These are phyloP conservation scores for Neodiprion lecontei DNA, from an alignment of 1,140 invertebrate genomes.

Conservation along the genomic window DNA sequence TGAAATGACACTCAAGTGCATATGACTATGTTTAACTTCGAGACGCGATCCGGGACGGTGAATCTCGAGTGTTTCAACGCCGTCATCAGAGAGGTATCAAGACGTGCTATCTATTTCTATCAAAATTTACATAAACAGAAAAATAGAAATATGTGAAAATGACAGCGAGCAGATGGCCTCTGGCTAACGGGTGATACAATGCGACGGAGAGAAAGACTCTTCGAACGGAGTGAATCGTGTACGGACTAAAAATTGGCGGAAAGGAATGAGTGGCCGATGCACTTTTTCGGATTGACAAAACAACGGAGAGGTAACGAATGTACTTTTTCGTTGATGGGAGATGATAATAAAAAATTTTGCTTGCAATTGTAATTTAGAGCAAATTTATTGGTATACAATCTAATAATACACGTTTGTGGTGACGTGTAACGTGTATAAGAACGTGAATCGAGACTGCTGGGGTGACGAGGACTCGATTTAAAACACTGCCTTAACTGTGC, in stretches of 20 bases:
- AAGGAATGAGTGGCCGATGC: too few relatives aligned
- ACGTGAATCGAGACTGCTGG: not conserved
- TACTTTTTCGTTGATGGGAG: not conserved
- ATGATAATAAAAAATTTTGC: not conserved
- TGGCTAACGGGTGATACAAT: too few relatives aligned
- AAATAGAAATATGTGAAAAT: too few relatives aligned
- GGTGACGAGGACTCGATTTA: not conserved
- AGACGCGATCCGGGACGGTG: not conserved
- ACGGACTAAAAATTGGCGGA: too few relatives aligned
- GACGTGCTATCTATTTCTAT: too few relatives aligned
- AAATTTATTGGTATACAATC: not conserved
- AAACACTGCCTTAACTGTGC: slow-evolving; percentile 17
- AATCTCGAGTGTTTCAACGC: not conserved
- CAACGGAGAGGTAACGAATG: not conserved
- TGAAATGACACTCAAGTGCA: slow-evolving; percentile 37
- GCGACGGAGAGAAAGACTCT: too few relatives aligned
- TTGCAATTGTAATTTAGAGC: not conserved
- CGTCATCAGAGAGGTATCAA: not conserved
- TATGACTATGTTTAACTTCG: not conserved
- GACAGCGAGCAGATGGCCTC: too few relatives aligned
- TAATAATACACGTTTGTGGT: not conserved
- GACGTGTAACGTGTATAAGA: slow-evolving; percentile 5
- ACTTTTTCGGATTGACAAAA: too few relatives aligned
- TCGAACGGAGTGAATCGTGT: too few relatives aligned
- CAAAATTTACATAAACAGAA: too few relatives aligned